Base-by-base conservation (phyloP, 2,113 vertebrate genomes). In the Petrocephalus microphthalmus region DNA sequence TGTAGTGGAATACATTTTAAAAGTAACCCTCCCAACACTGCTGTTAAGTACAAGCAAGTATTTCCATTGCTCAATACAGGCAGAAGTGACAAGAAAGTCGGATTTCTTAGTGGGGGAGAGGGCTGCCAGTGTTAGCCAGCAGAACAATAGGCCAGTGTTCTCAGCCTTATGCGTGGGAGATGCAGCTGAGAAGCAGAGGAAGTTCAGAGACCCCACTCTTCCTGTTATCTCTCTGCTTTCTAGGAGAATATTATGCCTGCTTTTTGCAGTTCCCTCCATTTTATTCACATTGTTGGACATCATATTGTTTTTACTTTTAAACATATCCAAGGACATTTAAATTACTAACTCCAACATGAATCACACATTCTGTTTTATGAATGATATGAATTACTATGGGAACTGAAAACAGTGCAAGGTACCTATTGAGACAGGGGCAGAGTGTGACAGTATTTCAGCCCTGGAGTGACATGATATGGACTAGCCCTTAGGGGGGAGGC, bases 101-200 rank as follows among this genome's bases (percentile, higher is more conserved):
- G 45, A 37, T 19, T 51, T 11, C 15, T n/a, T 84, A 25, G 37
- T 84, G 60, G 60, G 47, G 85, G 89, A 57, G n/a, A 88, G 87
- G 54, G 64, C 17, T 67, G 53, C 57, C 81, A 47, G 52, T n/a
- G 8, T 37, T 56, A 71, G 83, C 78, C 78, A 47, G 87, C 86
- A 71, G 88, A 92, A 93, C 90, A 92, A 92, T 90, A 87, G 90
- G 57, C 87, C 90, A 91, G 91, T 93, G 91, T 91, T 81, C 88
- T 25, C 49, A 54, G 17, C 53, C 49, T 91, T 92, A 88, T 88
- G 92, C 82, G 91, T 91, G 89, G 90, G 90, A 92, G 89, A 89
- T 53, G 52, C 89, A 90, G 90, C 90, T 88, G 85, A 91, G 82
- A 47, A 89, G 87, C 60, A 90, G 2, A 17, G 42, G 49, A 71